phyloP scores from a whole-genome alignment of 2,797 vertebrate species.

The Sebastiscus tertius region DNA sequence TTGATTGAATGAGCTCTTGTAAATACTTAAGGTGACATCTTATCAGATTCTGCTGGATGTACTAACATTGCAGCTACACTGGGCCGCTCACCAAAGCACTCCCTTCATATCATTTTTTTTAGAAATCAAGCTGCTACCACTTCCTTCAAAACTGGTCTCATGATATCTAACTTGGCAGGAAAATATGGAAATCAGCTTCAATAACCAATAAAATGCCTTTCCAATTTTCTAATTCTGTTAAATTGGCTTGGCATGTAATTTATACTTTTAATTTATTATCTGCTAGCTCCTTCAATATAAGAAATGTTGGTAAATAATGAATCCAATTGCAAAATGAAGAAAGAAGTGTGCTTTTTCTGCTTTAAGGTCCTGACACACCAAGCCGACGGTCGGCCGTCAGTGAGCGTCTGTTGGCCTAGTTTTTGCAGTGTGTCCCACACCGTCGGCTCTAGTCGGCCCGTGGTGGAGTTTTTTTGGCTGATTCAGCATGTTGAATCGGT shows the following conservation, averaged over 20 bases:
- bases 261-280: neutral
- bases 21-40: neutral
- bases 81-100: neutral
- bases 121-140: neutral
- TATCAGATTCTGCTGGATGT: slow-evolving; percentile 9
- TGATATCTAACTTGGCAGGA: neutral
- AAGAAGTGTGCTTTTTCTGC: neutral
- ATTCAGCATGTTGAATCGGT: too few relatives aligned
- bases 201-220: neutral
- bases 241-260: neutral
- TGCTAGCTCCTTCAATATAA: neutral
- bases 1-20: slow-evolving; percentile 11
- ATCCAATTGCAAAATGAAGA: neutral
- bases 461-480: too few relatives aligned
- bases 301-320: neutral
- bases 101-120: neutral
- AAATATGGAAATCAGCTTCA: neutral
- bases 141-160: neutral
- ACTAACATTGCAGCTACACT: neutral
- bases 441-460: too few relatives aligned
- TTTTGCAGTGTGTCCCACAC: too few relatives aligned
- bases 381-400: too few relatives aligned
- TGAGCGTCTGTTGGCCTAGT: too few relatives aligned
- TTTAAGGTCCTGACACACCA: too few relatives aligned
- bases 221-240: neutral